Percentiles rank a stretch among this genome's conserved stretches.
Evolutionary conservation across 2,797 vertebrate species (phyloP).

Genomic region (Crypturellus tataupa): DNA sequence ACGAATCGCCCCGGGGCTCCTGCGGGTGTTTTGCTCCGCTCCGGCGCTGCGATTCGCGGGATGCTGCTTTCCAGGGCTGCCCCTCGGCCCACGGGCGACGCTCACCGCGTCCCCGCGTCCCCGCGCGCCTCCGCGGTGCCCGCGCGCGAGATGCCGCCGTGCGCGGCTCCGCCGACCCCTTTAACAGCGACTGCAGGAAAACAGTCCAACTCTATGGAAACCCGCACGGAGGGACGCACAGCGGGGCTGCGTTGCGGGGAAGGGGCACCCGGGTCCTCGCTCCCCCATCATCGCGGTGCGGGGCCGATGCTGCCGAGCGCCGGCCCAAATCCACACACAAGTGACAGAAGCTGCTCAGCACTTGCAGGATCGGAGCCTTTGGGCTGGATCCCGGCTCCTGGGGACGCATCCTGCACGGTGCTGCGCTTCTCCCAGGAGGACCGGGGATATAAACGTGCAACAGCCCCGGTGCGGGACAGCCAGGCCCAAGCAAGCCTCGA

Average conservation of each 20-base stretch:
- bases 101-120: conserved; percentile 69
- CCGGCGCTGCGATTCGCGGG: conserved; percentile 38
- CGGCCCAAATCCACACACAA: conserved; percentile 29
- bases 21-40: conserved; percentile 14
- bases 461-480: not conserved
- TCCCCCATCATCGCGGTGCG: conserved; percentile 39
- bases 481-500: not conserved
- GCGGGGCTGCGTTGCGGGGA: conserved; percentile 69
- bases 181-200: conserved; percentile 69
- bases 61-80: not conserved
- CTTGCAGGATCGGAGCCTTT: conserved; percentile 31
- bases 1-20: not conserved
- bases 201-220: conserved; percentile 79
- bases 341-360: conserved; percentile 33
- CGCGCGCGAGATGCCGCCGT: conserved; percentile 62
- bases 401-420: not conserved
- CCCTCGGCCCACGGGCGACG: conserved; percentile 47
- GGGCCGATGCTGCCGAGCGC: conserved; percentile 43
- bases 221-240: conserved; percentile 79
- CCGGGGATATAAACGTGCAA: not conserved
- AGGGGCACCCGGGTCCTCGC: conserved; percentile 42
- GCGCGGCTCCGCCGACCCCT: conserved; percentile 76
- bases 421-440: not conserved
- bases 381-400: not conserved
- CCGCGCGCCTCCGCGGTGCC: conserved; percentile 71